Evolutionary conservation across 2,113 vertebrate genomes (phyloP).

Genomic region (Ctenodactylus gundi): DNA sequence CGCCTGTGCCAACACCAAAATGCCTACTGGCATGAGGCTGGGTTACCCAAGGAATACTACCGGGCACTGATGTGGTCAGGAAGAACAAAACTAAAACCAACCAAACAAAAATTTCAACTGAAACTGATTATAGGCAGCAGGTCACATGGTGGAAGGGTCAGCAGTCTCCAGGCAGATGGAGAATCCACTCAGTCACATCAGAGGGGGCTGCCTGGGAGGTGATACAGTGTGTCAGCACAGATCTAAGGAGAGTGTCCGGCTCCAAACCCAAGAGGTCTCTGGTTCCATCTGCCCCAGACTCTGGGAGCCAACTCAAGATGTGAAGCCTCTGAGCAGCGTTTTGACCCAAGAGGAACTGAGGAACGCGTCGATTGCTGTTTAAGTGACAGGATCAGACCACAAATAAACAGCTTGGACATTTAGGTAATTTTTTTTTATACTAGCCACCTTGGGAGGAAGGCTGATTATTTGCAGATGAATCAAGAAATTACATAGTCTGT

Average conservation of each 20-base stretch:
- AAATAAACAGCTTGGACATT: not conserved
- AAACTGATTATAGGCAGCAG: not conserved
- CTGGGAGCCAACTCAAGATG: not conserved
- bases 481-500: slow-evolving; percentile 29
- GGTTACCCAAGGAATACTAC: not conserved
- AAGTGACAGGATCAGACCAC: not conserved
- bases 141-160: not conserved
- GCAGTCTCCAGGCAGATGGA: not conserved
- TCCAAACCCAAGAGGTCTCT: not conserved
- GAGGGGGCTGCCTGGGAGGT: not conserved
- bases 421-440: slow-evolving; percentile 19
- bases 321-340: not conserved
- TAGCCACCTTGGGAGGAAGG: not conserved
- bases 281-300: not conserved
- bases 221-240: not conserved
- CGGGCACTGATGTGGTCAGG: not conserved
- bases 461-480: slow-evolving; percentile 8
- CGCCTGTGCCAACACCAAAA: too few relatives aligned
- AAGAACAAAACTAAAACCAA: not conserved
- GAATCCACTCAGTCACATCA: not conserved
- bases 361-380: not conserved
- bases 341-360: not conserved
- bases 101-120: not conserved
- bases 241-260: not conserved
- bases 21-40: not conserved